phyloP scores from a whole-genome alignment of 1,140 invertebrate species.

The Palaemon carinicauda region DNA sequence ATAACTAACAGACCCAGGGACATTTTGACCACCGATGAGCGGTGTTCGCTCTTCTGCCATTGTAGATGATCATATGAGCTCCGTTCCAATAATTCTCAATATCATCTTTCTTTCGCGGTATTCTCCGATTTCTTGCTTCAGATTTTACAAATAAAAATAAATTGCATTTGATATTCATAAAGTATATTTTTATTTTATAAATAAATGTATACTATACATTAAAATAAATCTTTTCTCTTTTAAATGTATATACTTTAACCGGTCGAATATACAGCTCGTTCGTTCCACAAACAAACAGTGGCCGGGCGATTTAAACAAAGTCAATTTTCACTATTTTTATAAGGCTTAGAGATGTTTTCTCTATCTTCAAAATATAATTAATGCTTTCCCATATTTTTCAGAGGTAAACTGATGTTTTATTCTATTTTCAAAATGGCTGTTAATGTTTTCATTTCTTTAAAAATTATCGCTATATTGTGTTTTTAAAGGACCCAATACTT shows the following conservation, averaged over 20 bases:
- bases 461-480: too few relatives aligned
- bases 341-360: background rate
- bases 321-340: background rate
- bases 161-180: background rate
- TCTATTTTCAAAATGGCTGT: too few relatives aligned
- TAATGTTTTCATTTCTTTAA: too few relatives aligned
- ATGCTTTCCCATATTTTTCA: too few relatives aligned
- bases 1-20: background rate
- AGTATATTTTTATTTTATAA: background rate
- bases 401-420: too few relatives aligned
- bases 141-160: background rate
- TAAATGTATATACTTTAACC: background rate
- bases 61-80: conserved; percentile 47
- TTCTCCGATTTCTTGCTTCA: background rate
- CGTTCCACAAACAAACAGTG: too few relatives aligned
- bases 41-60: conserved; percentile 45
- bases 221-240: background rate
- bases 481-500: too few relatives aligned
- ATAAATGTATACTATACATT: too few relatives aligned
- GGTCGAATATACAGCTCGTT: too few relatives aligned
- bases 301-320: background rate
- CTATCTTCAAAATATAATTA: too few relatives aligned
- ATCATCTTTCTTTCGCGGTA: background rate
- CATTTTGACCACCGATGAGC: conserved; percentile 20
- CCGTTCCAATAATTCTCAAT: conserved; percentile 18